phyloP scores from a whole-genome alignment of 1,140 invertebrate species.

The Brachionus manjavacas region DNA sequence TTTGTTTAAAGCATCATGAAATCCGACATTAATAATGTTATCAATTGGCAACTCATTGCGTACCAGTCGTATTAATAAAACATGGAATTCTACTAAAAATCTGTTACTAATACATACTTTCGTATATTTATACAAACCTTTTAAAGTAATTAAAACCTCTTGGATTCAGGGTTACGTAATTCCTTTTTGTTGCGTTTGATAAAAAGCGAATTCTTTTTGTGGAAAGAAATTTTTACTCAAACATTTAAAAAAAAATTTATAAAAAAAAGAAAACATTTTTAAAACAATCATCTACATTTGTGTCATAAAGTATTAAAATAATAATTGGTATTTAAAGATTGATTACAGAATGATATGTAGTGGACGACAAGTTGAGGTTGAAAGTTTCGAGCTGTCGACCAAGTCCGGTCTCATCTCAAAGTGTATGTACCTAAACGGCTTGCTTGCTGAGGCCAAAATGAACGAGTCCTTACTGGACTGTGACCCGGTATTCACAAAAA shows the following conservation, averaged over 20 bases:
- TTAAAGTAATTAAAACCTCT: slow-evolving; percentile 17
- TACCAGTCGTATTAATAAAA: neutral
- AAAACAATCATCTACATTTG: neutral
- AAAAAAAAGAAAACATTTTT: neutral
- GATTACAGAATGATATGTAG: slow-evolving; percentile 43
- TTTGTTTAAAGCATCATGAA: neutral
- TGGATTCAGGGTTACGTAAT: slow-evolving; percentile 22
- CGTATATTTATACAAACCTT: slow-evolving; percentile 30
- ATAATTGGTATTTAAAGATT: slow-evolving; percentile 10
- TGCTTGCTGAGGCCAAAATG: slow-evolving; percentile 6
- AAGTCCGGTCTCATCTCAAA: slow-evolving; percentile 39
- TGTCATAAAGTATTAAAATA: neutral
- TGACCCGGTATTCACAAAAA: slow-evolving; percentile 24
- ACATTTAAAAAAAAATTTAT: neutral
- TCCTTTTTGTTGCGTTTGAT: slow-evolving; percentile 22
- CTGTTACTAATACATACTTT: slow-evolving; percentile 11
- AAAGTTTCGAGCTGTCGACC: slow-evolving; percentile 34
- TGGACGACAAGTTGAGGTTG: slow-evolving; percentile 41
- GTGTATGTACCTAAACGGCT: slow-evolving; percentile 23
- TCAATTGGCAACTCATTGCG: neutral
- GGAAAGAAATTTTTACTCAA: neutral
- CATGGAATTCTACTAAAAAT: neutral
- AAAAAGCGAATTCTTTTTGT: neutral
- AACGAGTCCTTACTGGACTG: slow-evolving; percentile 11
- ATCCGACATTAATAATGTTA: neutral